phyloP scores from a whole-genome alignment of 2,888 invertebrate genomes.

The Saturnia japonica region DNA sequence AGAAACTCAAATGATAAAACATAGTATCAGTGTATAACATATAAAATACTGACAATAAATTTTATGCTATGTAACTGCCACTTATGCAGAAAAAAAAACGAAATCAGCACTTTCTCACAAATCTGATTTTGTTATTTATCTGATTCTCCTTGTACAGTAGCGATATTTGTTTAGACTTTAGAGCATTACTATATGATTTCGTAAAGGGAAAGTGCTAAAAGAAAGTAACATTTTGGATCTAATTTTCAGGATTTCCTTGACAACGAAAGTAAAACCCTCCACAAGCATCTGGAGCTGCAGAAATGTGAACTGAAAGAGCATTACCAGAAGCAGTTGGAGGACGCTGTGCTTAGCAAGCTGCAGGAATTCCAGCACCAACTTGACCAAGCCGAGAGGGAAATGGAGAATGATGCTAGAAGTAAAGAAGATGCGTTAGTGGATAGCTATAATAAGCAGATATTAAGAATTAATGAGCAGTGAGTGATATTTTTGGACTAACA shows the following conservation, averaged over 20 bases:
- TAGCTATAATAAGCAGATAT: constrained; percentile 87
- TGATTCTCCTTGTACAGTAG: too few species aligned
- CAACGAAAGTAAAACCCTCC: constrained; percentile 76
- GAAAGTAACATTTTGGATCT: too few species aligned
- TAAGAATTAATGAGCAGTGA: constrained; percentile 83
- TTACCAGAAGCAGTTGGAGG: constrained; percentile 91
- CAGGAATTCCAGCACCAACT: constrained; percentile 88
- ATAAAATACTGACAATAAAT: too few species aligned
- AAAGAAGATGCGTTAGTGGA: constrained; percentile 86
- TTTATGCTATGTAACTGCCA: too few species aligned
- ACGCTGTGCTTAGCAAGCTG: constrained; percentile 88
- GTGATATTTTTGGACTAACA: constrained; percentile 31
- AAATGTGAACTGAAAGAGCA: constrained; percentile 86
- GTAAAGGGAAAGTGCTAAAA: too few species aligned
- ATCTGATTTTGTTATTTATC: too few species aligned
- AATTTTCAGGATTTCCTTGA: constrained; percentile 71
- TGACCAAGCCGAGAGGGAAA: constrained; percentile 85
- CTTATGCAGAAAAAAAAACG: too few species aligned
- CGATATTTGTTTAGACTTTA: too few species aligned
- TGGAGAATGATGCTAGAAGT: constrained; percentile 84
- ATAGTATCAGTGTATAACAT: too few species aligned
- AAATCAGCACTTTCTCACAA: too few species aligned
- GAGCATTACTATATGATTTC: too few species aligned
- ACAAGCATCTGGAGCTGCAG: constrained; percentile 83
- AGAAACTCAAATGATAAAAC: too few species aligned